Base-by-base conservation (phyloP, 2,797 vertebrate species). In the Protosalanx chinensis region DNA sequence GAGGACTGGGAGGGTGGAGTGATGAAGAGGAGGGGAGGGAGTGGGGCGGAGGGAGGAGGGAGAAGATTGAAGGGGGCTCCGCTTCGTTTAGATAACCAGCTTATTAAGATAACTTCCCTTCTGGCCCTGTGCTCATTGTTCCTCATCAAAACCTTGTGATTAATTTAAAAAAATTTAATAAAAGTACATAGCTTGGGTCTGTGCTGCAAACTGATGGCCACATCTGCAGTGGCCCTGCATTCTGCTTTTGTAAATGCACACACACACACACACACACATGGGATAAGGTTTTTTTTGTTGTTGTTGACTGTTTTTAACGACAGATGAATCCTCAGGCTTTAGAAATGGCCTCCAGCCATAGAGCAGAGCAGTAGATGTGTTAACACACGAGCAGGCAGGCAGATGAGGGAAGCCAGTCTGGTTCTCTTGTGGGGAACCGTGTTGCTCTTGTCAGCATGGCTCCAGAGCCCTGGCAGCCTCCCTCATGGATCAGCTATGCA, bases 141-240 rank as follows among this genome's bases (percentile, higher is more conserved):
- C 81, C 86, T 85, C 87, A 90, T 88, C 78, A 85, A 81, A 90
- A 84, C 77, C 82, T 89, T 76, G 71, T 84, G 87, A 89, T 84
- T 75, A 84, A 84, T 81, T 82, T 27, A 27, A 27, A 27, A 27
- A 56, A 86, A 85, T 79, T 18, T 80, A 79, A 88, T 88, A 84
- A 58, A 76, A 41, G 37, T 41, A 41, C 5, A 66, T 60, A 69
- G 41, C 33, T 61, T 59, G 32, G 70, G 63, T 63, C 65, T 63
- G 67, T 18, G 37, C 70, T 65, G 30, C 30, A 51, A 64, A 72
- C 56, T 64, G 29, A 69, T 30, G 70, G 60, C 27, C 72, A 64
- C 49, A 67, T 72, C 65, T 53, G 57, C 32, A 16, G 33, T 32
- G 6, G 5, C 27, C 56, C 51, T 4, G 37, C 58, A 10, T 60